Base-by-base conservation (phyloP, 2,888 invertebrate genomes). In the Steromphala cineraria region DNA sequence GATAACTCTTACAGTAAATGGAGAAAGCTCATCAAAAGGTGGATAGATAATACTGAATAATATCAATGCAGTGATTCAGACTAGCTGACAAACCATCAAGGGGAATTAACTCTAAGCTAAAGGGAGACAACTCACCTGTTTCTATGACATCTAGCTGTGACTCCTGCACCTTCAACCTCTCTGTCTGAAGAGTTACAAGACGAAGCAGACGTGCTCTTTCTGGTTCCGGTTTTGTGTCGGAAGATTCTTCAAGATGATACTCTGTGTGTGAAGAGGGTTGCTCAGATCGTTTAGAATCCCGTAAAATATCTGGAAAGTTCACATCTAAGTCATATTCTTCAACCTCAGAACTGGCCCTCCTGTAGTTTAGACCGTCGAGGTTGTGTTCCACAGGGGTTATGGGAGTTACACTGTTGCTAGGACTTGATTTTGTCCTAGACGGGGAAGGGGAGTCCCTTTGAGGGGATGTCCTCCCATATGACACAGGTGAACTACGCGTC, bases 141-240 rank as follows among this genome's bases (percentile, higher is more conserved):
- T 91, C 90, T 71, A 89, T 88, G 95, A 98, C 97, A 81, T 96
- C 97, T 88, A 98, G 95, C 95, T 98, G 97, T 88, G 97, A 96
- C 94, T 98, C 98, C 92, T 98, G 98, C 89, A 95, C 95, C 79
- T 96, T 96, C 82, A 98, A 95, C 93, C 97, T 97, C 91, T 98
- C 98, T 84, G 97, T 95, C 94, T 98, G 98, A 93, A 96, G 96
- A 94, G 97, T 97, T 81, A 98, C 97, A 89, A 98, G 95, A 82
- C 97, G 96, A 83, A 98, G 95, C 84, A 98, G 95, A 94, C 85
- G 85, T 28, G 84, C 82, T 21, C 87, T 80, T 67, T 90, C 89
- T 15, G 83, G 79, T 67, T 88, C 86, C 0, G 85, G 75, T 19
- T 81, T 76, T 15, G 78, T 79, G 55, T 83, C 77, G 15, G 75